These are phyloP conservation scores for Acrocephalus arundinaceus DNA, from an alignment of 2,113 vertebrate species.

Conservation along the genomic window DNA sequence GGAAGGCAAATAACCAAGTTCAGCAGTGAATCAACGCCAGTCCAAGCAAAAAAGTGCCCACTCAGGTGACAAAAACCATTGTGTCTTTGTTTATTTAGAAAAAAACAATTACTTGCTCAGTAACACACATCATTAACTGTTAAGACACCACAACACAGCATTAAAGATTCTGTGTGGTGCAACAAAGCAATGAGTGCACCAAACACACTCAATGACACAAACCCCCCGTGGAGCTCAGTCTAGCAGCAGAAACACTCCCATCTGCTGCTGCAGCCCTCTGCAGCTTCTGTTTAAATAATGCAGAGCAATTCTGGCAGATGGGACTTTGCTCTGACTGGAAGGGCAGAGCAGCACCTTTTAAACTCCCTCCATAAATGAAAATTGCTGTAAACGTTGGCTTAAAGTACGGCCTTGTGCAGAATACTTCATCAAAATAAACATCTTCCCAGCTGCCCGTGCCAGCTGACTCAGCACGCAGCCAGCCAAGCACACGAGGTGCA, in stretches of 20 bases:
- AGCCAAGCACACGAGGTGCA: background rate
- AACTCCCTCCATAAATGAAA: slow-evolving; percentile 9
- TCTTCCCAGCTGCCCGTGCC: slow-evolving; percentile 29
- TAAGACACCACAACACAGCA: background rate
- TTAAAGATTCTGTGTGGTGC: background rate
- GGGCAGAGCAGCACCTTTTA: slow-evolving; percentile 21
- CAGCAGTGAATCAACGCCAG: background rate
- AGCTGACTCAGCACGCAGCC: slow-evolving; percentile 61
- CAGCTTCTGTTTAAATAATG: background rate
- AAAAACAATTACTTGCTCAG: background rate
- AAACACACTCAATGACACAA: background rate
- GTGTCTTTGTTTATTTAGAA: background rate
- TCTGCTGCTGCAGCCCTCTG: slow-evolving; percentile 6
- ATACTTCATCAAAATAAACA: slow-evolving; percentile 28
- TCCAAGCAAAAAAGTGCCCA: background rate
- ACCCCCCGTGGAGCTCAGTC: background rate
- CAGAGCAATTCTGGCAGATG: background rate
- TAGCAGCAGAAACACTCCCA: background rate
- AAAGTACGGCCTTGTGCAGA: background rate
- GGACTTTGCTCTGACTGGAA: background rate
- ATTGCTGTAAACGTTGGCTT: background rate
- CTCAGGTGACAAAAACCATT: background rate
- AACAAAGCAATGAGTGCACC: background rate
- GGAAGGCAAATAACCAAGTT: background rate
- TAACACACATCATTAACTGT: background rate